Percentiles rank a stretch among this genome's conserved stretches.
Evolutionary conservation across 2,888 invertebrate genomes (phyloP).

Genomic region (Philaethria dido): DNA sequence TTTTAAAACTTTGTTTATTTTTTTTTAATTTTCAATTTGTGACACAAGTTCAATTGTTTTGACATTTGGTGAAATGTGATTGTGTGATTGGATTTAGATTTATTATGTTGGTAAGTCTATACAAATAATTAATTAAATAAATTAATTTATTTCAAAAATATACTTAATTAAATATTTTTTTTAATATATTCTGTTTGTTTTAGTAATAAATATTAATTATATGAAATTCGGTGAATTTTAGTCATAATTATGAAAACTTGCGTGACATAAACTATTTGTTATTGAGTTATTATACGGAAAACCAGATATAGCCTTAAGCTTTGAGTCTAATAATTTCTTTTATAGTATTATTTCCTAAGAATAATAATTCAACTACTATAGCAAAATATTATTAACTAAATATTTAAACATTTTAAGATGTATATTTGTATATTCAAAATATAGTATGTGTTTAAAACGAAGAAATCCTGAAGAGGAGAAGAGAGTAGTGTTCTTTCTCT

Average conservation of each 20-base stretch:
- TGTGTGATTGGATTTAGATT: conserved; percentile 24
- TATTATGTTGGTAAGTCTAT: conserved; percentile 4
- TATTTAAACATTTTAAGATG: too few relatives aligned
- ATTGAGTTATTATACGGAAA: neutral
- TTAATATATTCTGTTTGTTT: neutral
- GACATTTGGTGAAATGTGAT: conserved; percentile 26
- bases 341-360: too few relatives aligned
- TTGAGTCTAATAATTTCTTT: neutral
- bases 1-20: conserved; percentile 29
- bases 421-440: too few relatives aligned
- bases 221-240: conserved; percentile 2
- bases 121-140: neutral
- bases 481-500: too few relatives aligned
- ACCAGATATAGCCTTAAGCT: neutral
- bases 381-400: too few relatives aligned
- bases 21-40: conserved; percentile 18
- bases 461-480: too few relatives aligned
- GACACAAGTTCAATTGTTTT: conserved; percentile 19
- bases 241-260: conserved; percentile 12
- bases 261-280: conserved; percentile 8
- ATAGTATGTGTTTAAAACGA: too few relatives aligned
- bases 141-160: neutral
- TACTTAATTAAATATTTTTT: neutral
- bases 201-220: neutral
- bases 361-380: too few relatives aligned